Percentiles rank a stretch among this genome's conserved stretches.
These are phyloP conservation scores for Corythucha ciliata DNA, from an alignment of 2,888 invertebrate species.

Conservation along the genomic window DNA sequence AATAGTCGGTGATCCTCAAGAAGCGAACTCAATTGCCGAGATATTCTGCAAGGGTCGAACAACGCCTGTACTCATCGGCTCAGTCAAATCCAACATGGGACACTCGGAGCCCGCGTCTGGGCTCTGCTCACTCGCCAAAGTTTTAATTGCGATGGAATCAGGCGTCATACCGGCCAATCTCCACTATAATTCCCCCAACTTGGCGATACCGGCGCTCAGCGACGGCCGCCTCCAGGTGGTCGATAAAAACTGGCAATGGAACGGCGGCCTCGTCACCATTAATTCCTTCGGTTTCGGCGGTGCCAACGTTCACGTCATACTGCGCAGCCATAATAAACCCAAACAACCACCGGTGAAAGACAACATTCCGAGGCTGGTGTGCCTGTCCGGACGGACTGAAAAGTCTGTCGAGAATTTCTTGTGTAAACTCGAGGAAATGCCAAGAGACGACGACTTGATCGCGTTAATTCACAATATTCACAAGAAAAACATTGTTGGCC, in stretches of 20 bases:
- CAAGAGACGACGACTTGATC: conserved; percentile 61
- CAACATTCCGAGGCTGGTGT: conserved; percentile 58
- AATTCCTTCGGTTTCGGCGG: conserved; percentile 99
- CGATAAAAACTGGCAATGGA: conserved; percentile 69
- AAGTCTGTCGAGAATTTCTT: conserved; percentile 61
- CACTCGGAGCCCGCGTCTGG: conserved; percentile 94
- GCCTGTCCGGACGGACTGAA: conserved; percentile 78
- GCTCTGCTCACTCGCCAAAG: conserved; percentile 81
- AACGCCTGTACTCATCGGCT: conserved; percentile 79
- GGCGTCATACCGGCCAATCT: conserved; percentile 84
- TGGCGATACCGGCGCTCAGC: conserved; percentile 75
- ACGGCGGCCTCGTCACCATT: conserved; percentile 83
- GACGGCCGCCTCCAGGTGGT: conserved; percentile 82
- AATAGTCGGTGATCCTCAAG: conserved; percentile 96
- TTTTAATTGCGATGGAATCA: conserved; percentile 85
- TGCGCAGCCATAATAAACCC: conserved; percentile 70
- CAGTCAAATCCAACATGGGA: conserved; percentile 98
- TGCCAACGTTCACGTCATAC: conserved; percentile 81
- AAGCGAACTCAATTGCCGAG: conserved; percentile 88
- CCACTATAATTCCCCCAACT: conserved; percentile 78
- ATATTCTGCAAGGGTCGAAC: conserved; percentile 77
- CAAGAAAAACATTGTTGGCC: conserved; percentile 59
- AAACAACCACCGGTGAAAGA: conserved; percentile 50
- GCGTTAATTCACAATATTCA: conserved; percentile 68
- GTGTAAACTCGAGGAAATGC: conserved; percentile 44